Evolutionary conservation across 2,797 vertebrate genomes (phyloP).

Genomic region (Heterohyrax brucei): DNA sequence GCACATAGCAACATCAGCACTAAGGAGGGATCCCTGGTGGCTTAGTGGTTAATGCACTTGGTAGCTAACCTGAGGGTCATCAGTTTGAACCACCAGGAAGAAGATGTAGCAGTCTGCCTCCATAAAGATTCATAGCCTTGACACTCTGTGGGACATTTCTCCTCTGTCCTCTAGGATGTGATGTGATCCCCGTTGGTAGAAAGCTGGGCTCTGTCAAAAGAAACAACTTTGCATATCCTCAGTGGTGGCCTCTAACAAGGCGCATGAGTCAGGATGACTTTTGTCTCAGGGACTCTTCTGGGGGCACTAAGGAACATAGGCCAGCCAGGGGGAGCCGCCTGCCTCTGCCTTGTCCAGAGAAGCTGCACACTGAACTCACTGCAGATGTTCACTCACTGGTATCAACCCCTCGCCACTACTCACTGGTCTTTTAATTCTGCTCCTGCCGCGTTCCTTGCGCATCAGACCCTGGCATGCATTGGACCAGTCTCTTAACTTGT

Average conservation of each 20-base stretch:
- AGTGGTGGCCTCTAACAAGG: not conserved
- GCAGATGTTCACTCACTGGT: not conserved
- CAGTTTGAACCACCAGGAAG: not conserved
- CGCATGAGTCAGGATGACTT: not conserved
- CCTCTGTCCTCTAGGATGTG: not conserved
- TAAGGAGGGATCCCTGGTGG: not conserved
- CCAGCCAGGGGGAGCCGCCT: not conserved
- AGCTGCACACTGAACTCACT: not conserved
- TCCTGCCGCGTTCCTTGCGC: rapidly evolving
- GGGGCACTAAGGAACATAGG: not conserved
- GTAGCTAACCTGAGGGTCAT: no score
- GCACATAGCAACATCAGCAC: no score
- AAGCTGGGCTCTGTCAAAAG: not conserved
- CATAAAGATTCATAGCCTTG: not conserved
- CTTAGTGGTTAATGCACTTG: not conserved
- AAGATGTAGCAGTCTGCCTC: not conserved
- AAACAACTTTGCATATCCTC: not conserved
- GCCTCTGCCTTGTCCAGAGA: not conserved
- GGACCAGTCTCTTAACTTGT: not conserved
- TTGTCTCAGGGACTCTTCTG: not conserved
- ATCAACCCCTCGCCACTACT: not conserved
- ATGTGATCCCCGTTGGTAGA: not conserved
- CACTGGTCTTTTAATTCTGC: not conserved
- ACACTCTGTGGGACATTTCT: not conserved
- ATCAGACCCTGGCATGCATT: not conserved